phyloP scores from a whole-genome alignment of 1,140 invertebrate genomes.

The Condylostylus longicornis region DNA sequence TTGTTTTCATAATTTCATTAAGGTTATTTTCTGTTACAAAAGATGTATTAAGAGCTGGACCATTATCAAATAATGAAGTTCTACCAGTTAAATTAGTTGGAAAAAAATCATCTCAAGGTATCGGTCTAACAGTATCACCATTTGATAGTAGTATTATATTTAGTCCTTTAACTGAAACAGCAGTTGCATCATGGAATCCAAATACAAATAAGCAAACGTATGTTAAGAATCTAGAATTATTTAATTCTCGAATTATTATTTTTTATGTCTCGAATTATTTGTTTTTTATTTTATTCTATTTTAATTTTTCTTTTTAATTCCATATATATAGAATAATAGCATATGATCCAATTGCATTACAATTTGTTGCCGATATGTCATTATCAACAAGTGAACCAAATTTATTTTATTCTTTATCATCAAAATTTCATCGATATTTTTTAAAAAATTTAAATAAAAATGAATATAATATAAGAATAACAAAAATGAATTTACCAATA shows the following conservation, averaged over 20 bases:
- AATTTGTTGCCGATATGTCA: constrained; percentile 57
- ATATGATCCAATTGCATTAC: constrained; percentile 48
- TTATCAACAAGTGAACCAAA: constrained; percentile 46
- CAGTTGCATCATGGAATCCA: constrained; percentile 60
- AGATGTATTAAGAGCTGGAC: constrained; percentile 50
- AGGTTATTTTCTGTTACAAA: constrained; percentile 61
- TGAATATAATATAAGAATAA: constrained; percentile 47
- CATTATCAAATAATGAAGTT: constrained; percentile 47
- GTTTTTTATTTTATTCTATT: too few relatives aligned
- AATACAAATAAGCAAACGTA: constrained; percentile 47
- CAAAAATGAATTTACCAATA: constrained; percentile 37
- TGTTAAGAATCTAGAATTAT: constrained; percentile 7
- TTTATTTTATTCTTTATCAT: constrained; percentile 50
- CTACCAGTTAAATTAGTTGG: constrained; percentile 59
- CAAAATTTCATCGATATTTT: constrained; percentile 66
- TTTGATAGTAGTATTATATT: constrained; percentile 54
- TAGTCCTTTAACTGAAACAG: constrained; percentile 58
- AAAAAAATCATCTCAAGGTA: constrained; percentile 64
- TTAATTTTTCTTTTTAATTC: constrained; percentile 13
- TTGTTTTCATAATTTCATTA: constrained; percentile 10
- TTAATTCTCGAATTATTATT: neutral
- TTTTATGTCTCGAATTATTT: too few relatives aligned
- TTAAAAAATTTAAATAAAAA: constrained; percentile 38
- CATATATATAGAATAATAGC: constrained; percentile 53
- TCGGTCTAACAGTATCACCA: constrained; percentile 51